Percentiles rank a stretch among this genome's conserved stretches.
phyloP scores from a whole-genome alignment of 2,113 vertebrate species.

The Ictalurus furcatus region DNA sequence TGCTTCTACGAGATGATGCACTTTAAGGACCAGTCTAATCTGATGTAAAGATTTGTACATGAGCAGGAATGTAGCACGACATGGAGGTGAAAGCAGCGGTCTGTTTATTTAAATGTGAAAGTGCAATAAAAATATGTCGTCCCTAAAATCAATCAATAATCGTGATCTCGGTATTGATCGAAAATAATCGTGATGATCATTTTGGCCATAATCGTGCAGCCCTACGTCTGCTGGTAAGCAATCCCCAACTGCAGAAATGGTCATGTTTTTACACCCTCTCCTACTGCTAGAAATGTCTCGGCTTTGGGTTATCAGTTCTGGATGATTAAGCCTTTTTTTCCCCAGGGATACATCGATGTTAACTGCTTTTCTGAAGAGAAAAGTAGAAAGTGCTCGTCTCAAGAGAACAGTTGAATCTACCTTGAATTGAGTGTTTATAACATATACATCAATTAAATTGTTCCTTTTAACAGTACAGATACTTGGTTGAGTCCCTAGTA shows the following conservation, averaged over 20 bases:
- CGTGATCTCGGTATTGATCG: no score
- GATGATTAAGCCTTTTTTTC: neutral
- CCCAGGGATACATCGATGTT: neutral
- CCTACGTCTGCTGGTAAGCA: neutral
- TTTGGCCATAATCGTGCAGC: no score
- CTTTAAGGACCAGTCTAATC: no score
- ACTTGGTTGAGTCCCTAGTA: neutral
- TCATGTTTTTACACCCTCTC: neutral
- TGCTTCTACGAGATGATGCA: no score
- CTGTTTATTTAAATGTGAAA: no score
- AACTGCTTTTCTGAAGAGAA: neutral
- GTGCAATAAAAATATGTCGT: no score
- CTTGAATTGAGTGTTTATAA: neutral
- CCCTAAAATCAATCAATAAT: no score
- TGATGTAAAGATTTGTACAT: no score
- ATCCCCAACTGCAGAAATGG: neutral
- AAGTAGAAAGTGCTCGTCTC: neutral
- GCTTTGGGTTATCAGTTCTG: neutral
- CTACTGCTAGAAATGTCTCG: neutral
- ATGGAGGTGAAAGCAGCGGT: no score
- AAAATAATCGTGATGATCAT: no score
- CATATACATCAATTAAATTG: neutral
- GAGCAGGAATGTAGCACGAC: no score
- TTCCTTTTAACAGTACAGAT: neutral
- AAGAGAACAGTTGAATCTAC: neutral